Base-by-base conservation (phyloP, 2,113 vertebrate genomes). In the Oryzias curvinotus region DNA sequence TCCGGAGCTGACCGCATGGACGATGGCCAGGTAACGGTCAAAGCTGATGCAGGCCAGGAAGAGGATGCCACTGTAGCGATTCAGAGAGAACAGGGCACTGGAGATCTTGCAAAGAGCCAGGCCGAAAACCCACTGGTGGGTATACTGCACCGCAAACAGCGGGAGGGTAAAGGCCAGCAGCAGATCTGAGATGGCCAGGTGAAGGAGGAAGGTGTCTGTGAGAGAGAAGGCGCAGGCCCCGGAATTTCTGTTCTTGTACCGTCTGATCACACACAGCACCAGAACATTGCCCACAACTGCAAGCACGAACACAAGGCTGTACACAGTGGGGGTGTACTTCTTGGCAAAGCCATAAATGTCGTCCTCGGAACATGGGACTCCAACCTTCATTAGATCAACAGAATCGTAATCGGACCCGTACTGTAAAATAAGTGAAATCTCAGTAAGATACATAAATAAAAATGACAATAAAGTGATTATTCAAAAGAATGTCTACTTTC, bases 121-220 rank as follows among this genome's bases (percentile, higher is more conserved):
- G 1, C 92, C 90, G 1, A 94, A 94, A 16, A 85, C 69, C 95
- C 95, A 96, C 18, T 77, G 57, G 0, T 69, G 59, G 21, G 75
- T 50, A 72, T 91, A 93, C 74, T 94, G 89, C 14, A 83, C 66
- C 0, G 94, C 92, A 74, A 93, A 94, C 60, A 97, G 82, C 28
- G 95, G 95, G 57, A 97, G 77, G 0, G 92, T 92, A 61, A 94
- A 52, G 36, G 92, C 93, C 23, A 97, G 89, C 17, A 96, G 80
- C 13, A 96, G 82, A 77, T 97, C 95, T 0, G 95, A 93, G 2
- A 94, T 59, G 46, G 95, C 93, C 84, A 97, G 77, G 85, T 97
- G 94, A 25, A 96, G 91, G 73, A 97, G 91, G 76, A 94, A 96
- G 46, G 92, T 88, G 52, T 97, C 95, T 0, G 92, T 92, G 67